Evolutionary conservation across 2,888 invertebrate species (phyloP).

Genomic region (Clitarchus hookeri): DNA sequence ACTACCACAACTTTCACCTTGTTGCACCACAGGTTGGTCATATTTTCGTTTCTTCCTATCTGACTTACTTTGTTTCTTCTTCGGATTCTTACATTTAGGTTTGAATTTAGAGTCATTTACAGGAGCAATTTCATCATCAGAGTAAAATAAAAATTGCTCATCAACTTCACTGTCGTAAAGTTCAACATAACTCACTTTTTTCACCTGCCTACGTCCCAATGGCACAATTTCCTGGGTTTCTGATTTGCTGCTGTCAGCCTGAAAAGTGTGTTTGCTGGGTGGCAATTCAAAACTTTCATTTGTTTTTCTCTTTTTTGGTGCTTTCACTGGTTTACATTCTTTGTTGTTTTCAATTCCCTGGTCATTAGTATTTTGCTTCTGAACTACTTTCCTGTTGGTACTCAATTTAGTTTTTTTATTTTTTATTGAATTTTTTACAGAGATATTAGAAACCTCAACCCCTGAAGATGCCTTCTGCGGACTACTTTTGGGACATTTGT

Average conservation of each 20-base stretch:
- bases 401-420: background rate
- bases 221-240: background rate
- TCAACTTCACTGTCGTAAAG: constrained; percentile 5
- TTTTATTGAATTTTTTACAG: background rate
- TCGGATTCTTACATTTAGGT: background rate
- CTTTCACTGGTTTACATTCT: background rate
- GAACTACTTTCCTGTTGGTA: background rate
- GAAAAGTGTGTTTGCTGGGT: background rate
- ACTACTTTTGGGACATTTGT: background rate
- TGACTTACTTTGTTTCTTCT: background rate
- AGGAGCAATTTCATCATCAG: background rate
- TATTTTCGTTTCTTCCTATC: constrained; percentile 20
- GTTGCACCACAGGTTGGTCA: background rate
- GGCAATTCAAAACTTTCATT: background rate
- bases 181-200: constrained; percentile 21
- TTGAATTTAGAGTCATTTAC: background rate
- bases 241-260: background rate
- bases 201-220: constrained; percentile 20
- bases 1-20: constrained; percentile 1
- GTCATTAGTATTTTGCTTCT: background rate
- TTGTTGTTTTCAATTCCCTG: background rate
- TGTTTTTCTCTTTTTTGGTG: background rate
- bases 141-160: background rate
- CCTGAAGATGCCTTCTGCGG: background rate
- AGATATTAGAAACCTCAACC: background rate